Base-by-base conservation (phyloP, 2,797 vertebrate genomes). In the Premnoplex brunnescens region DNA sequence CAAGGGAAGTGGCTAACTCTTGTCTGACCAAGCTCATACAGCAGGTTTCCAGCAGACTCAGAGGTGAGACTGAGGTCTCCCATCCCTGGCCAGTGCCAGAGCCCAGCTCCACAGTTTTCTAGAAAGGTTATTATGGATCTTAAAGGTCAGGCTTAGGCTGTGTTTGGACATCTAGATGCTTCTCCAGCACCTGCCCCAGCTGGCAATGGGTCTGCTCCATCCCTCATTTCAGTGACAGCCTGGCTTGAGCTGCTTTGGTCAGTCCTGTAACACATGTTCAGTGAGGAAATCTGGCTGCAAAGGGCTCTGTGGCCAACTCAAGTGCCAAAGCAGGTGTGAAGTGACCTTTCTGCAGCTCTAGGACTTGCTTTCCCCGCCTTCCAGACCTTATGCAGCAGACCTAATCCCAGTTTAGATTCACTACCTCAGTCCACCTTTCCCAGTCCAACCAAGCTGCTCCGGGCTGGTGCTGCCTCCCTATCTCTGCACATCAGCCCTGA, bases 211-310 rank as follows among this genome's bases (percentile, higher is more conserved):
- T 82, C 12, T 87, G 20, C 63, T 44, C 55, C 55, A 22, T 21
- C 59, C 24, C 37, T 81, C 49, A 1, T 56, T 24, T 7, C 36
- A 28, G 15, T 12, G 18, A 24, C 24, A 88, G 52, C 55, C 22
- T 2, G 0, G 34, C 46, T 44, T 2, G 2, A 34, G 13, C 41
- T 27, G 43, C n/a, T 16, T 36, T 63, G 41, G 13, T 43, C 46
- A 55, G 23, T 8, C 58, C 77, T 34, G 46, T 46, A 41, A 2
- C 52, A 30, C 14, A 12, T 0, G 0, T 1, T 2, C 48, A 37
- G 4, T 0, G 28, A 56, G 37, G 34, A 68, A 87, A 52, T 12
- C 36, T 30, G 52, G 26, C 89, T 74, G 81, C 52, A 52, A 52
- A 34, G 41, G 14, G 6, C 72, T 79, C 69, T 26, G 43, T 7